Evolutionary conservation across 2,888 invertebrate species (phyloP).

Genomic region (Tupiocoris notatus): DNA sequence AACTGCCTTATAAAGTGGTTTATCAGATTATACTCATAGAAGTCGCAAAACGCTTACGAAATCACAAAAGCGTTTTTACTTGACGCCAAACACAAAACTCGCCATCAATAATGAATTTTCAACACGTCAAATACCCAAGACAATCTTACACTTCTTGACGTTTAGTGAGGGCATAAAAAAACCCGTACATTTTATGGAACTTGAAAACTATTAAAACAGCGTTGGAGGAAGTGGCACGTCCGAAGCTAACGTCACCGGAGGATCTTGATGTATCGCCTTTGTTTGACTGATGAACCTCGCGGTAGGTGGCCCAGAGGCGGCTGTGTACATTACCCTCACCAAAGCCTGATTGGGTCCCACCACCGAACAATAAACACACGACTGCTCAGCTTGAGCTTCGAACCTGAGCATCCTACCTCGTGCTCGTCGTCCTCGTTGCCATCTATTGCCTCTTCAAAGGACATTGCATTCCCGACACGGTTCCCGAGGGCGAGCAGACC

Average conservation of each 20-base stretch:
- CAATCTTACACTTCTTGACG: too few relatives aligned
- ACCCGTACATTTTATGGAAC: too few relatives aligned
- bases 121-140: too few relatives aligned
- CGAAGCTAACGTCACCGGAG: background rate
- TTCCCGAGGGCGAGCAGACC: background rate
- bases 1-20: too few relatives aligned
- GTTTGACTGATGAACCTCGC: slow-evolving; percentile 28
- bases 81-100: too few relatives aligned
- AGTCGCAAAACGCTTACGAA: too few relatives aligned
- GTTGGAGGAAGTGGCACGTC: background rate
- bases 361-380: slow-evolving; percentile 23
- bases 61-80: too few relatives aligned
- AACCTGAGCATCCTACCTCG: background rate
- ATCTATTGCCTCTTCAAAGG: slow-evolving; percentile 12
- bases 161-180: too few relatives aligned
- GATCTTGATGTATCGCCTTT: slow-evolving; percentile 29
- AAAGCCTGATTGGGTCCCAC: slow-evolving; percentile 29
- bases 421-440: background rate
- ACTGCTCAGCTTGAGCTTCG: background rate
- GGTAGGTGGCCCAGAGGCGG: slow-evolving; percentile 19
- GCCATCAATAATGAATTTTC: too few relatives aligned
- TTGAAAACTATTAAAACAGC: background rate
- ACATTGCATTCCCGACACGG: slow-evolving; percentile 22
- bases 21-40: too few relatives aligned
- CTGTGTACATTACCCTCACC: slow-evolving; percentile 25